Evolutionary conservation across 2,113 vertebrate genomes (phyloP).

Genomic region (Callopanchax toddi): DNA sequence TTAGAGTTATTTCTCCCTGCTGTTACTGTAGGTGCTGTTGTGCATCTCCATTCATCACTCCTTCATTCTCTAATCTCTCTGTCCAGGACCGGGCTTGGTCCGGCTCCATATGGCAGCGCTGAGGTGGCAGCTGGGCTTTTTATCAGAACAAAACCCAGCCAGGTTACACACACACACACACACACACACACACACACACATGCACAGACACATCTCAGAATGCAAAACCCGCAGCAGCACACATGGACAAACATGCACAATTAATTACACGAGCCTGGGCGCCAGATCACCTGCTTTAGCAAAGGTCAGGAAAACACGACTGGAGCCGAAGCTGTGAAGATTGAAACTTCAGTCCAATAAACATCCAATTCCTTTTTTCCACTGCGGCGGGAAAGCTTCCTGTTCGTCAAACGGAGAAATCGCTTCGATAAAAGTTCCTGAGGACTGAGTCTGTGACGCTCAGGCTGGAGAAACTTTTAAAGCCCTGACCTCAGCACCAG

Average conservation of each 20-base stretch:
- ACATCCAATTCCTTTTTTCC: not conserved
- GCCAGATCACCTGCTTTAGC: not conserved
- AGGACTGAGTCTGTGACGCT: no score
- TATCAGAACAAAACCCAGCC: conserved; percentile 15
- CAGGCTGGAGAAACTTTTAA: not conserved
- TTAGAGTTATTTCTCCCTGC: no score
- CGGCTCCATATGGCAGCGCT: conserved; percentile 22
- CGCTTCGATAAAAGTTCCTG: no score
- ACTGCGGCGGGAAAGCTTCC: not conserved
- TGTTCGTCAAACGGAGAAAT: not conserved
- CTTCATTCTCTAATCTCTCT: conserved; percentile 30
- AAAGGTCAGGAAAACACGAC: conserved; percentile 10
- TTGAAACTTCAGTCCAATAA: not conserved
- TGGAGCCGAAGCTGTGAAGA: not conserved
- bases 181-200: no score
- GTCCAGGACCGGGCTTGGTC: conserved; percentile 24
- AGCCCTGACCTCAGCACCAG: not conserved
- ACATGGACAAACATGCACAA: not conserved
- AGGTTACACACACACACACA: no score
- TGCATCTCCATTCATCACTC: conserved; percentile 10
- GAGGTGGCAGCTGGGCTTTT: conserved; percentile 22
- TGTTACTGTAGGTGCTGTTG: no score
- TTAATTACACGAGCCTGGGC: not conserved
- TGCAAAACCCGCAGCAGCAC: not conserved
- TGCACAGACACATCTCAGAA: conserved; percentile 8